A percentile compares a stretch with the other conserved stretches of the same genome.
phyloP scores from a whole-genome alignment of 1,140 invertebrate species.

The Pteromalus puparum region DNA sequence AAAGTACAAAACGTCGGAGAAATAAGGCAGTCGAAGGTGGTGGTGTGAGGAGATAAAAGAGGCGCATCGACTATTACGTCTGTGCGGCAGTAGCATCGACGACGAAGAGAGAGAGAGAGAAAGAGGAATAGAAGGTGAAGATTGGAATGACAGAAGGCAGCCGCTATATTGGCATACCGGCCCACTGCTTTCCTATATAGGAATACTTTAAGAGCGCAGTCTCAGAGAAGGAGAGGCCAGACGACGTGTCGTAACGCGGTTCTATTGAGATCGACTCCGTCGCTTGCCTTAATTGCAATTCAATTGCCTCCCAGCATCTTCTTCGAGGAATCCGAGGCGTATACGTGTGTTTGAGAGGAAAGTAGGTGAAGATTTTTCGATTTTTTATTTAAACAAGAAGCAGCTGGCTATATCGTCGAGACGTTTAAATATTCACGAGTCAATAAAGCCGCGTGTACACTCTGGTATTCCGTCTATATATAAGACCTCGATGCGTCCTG shows the following conservation, averaged over 20 bases:
- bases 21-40: not conserved
- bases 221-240: not conserved
- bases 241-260: constrained; percentile 38
- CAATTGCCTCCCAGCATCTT: constrained; percentile 24
- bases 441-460: constrained; percentile 22
- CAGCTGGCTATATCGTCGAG: not conserved
- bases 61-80: constrained; percentile 6
- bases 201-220: constrained; percentile 70
- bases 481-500: not conserved
- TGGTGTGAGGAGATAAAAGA: not conserved
- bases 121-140: constrained; percentile 52
- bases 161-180: constrained; percentile 73
- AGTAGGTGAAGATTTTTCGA: constrained; percentile 3
- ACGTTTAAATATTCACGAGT: constrained; percentile 34
- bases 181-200: constrained; percentile 63
- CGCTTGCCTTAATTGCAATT: constrained; percentile 48
- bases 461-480: not conserved
- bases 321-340: not conserved
- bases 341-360: not conserved
- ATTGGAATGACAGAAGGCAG: constrained; percentile 67
- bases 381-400: no score
- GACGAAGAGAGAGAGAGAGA: not conserved
- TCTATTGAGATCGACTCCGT: constrained; percentile 57
- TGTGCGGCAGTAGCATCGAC: not conserved
- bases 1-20: constrained; percentile 6